Conservation (phyloP, 2,113 vertebrate species). For the Mystacornis crossleyi region DNA sequence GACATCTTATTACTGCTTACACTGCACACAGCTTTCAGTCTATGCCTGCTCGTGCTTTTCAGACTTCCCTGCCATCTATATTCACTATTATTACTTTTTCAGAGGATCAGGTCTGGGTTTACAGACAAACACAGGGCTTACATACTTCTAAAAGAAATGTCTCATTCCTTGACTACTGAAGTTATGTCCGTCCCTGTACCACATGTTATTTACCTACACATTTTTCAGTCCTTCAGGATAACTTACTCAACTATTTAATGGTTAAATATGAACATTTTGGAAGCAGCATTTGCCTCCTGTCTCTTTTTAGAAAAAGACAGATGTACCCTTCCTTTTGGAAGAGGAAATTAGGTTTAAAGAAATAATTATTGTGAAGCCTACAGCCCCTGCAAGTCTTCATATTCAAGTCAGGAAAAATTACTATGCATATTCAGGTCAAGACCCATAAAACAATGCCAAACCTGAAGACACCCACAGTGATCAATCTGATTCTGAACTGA, state of each 20-base stretch:
- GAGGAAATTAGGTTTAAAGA: rapidly evolving
- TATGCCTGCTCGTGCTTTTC: background rate
- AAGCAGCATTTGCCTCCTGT: background rate
- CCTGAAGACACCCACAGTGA: background rate
- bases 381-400: background rate
- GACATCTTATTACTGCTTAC: background rate
- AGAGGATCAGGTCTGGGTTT: background rate
- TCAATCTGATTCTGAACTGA: background rate
- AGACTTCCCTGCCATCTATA: background rate
- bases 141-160: background rate
- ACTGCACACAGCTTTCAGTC: background rate
- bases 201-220: background rate
- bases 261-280: background rate
- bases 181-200: background rate
- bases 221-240: background rate
- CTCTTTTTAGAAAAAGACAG: background rate
- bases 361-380: background rate
- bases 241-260: background rate
- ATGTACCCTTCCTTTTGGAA: rapidly evolving
- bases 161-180: background rate
- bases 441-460: background rate
- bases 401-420: background rate
- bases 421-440: background rate
- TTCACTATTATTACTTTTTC: background rate
- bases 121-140: background rate